phyloP scores from a whole-genome alignment of 2,888 invertebrate species.

The Oscheius sp. region DNA sequence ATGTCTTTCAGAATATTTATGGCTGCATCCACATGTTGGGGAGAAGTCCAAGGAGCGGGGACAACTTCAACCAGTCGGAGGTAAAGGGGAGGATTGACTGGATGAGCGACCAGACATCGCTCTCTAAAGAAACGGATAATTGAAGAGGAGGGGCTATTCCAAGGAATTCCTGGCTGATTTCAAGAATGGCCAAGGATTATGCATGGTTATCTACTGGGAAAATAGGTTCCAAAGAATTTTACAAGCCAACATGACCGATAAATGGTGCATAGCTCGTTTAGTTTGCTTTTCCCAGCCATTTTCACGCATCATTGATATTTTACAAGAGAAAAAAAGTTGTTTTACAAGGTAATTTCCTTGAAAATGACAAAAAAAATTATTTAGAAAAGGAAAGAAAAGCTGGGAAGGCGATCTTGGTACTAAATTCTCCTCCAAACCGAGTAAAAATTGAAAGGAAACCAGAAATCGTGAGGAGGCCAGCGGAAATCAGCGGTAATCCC shows the following conservation, averaged over 20 bases:
- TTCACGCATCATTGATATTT: not conserved
- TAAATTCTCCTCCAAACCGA: too few relatives aligned
- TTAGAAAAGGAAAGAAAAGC: not conserved
- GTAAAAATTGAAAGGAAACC: too few relatives aligned
- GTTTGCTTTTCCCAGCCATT: too few relatives aligned
- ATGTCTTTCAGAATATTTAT: constrained; percentile 86
- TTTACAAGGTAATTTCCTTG: too few relatives aligned
- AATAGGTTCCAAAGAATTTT: too few relatives aligned
- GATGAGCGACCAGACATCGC: constrained; percentile 73
- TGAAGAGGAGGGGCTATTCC: not conserved
- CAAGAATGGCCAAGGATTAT: too few relatives aligned
- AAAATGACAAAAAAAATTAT: not conserved
- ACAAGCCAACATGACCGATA: too few relatives aligned
- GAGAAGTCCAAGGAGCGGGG: constrained; percentile 91
- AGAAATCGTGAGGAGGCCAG: too few relatives aligned
- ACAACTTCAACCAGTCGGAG: constrained; percentile 93
- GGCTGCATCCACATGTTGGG: constrained; percentile 82
- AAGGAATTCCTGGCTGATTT: too few relatives aligned
- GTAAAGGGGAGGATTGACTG: constrained; percentile 92
- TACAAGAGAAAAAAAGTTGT: not conserved
- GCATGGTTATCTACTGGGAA: too few relatives aligned
- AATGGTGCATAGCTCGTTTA: too few relatives aligned
- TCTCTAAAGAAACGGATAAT: constrained; percentile 37
- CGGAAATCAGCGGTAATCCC: too few relatives aligned
- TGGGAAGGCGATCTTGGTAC: not conserved